Base-by-base conservation (phyloP, 92 coral and sea anemone species). In the Zoanthus sociatus region DNA sequence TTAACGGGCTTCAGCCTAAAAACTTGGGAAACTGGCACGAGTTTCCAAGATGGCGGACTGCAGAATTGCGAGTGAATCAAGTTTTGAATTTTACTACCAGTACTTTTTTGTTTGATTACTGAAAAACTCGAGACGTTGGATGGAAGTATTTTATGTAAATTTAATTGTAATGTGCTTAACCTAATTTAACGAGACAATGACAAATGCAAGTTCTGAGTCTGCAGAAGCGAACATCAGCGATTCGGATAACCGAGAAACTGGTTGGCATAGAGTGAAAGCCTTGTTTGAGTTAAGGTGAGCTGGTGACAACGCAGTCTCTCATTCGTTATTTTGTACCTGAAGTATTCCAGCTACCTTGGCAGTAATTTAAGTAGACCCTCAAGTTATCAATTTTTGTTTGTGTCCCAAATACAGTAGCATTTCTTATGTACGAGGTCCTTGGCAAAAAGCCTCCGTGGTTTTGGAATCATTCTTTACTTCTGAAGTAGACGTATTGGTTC, bases 221-320 rank as follows among this genome's bases (percentile, higher is more conserved):
- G 53, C 63, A 20, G 73, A 79, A 33, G 72, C 37, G 72, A 67
- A 67, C 37, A 26, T 45, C 10, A 87, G 67, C 30, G 66, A 18
- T 37, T 37, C 42, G 3, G 75, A 47, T 14, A 6, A 6, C n/a
- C 70, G 79, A 13, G 93, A 90, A 11, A 92, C 79, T n/a, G 96
- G 96, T 4, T 94, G 96, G 94, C 89, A 92, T 45, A 85, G 96
- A 69, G 92, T 94, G 48, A 87, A 84, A 64, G 96, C 93, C 31
- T 78, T 94, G 79, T 94, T 94, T 90, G 92, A 90, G 17, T 7
- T 69, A 7, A 90, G 93, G 96, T 92, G 47, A 68, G 87, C 68
- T 9, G 5, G 17, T 17, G 4, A 17, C 47, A 8, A 6, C 58
- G 15, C 58, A 58, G n/a, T 58, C 60, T 54, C 16, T 58, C n/a